Evolutionary conservation across 2,113 vertebrate species (phyloP).

Genomic region (Malaclemys terrapin): DNA sequence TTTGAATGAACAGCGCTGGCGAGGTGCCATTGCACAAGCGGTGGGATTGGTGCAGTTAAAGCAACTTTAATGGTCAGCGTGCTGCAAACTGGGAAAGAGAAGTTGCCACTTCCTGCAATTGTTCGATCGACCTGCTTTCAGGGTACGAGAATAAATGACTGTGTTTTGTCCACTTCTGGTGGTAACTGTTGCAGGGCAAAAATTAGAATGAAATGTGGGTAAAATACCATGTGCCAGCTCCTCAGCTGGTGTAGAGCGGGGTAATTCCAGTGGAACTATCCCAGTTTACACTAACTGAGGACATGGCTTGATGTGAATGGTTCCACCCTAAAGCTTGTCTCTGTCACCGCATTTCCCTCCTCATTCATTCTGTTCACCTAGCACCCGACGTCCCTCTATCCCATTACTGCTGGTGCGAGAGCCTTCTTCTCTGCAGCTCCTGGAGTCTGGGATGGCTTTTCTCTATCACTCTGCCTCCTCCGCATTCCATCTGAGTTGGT

Average conservation of each 20-base stretch:
- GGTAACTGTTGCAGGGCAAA: rapidly evolving
- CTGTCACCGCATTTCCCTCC: neutral
- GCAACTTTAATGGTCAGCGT: rapidly evolving
- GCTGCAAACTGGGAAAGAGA: neutral
- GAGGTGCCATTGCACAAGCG: neutral
- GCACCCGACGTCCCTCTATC: neutral
- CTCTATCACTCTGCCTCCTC: neutral
- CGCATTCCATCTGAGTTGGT: neutral
- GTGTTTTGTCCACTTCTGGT: neutral
- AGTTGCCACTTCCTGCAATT: neutral
- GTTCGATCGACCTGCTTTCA: neutral
- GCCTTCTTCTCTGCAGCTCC: neutral
- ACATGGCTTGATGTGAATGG: neutral
- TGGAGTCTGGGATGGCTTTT: rapidly evolving
- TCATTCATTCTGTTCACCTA: neutral
- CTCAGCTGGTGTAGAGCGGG: neutral
- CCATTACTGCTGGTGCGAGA: neutral
- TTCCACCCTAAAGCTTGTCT: neutral
- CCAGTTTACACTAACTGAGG: neutral
- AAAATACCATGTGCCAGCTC: neutral
- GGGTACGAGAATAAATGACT: rapidly evolving
- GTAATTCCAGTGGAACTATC: neutral
- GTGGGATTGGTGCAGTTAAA: neutral
- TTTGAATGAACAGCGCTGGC: neutral
- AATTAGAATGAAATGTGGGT: neutral